phyloP scores from a whole-genome alignment of 2,888 invertebrate genomes.

The Caenorhabditis sulstoni region DNA sequence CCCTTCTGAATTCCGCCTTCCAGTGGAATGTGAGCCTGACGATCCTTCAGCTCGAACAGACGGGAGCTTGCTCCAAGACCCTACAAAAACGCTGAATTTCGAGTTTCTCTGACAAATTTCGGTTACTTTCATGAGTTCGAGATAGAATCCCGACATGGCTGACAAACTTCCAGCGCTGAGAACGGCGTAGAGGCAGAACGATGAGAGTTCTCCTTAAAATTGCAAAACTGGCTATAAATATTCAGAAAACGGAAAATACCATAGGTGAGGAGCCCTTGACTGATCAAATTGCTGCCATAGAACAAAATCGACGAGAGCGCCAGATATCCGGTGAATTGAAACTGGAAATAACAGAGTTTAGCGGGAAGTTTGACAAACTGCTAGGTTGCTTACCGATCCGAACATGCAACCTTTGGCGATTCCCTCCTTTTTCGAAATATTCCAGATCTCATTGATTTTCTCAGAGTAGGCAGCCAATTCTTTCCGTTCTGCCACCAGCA shows the following conservation, averaged over 20 bases:
- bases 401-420: slow-evolving; percentile 92
- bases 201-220: slow-evolving; percentile 89
- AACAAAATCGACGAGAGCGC: slow-evolving; percentile 78
- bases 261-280: slow-evolving; percentile 77
- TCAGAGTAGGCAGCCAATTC: slow-evolving; percentile 84
- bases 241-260: slow-evolving; percentile 52
- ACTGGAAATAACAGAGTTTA: slow-evolving; percentile 58
- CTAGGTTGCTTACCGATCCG: slow-evolving; percentile 85
- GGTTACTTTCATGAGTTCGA: slow-evolving; percentile 90
- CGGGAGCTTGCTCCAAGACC: slow-evolving; percentile 93
- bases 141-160: slow-evolving; percentile 90
- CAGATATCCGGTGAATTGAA: slow-evolving; percentile 79
- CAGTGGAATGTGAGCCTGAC: slow-evolving; percentile 87
- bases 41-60: slow-evolving; percentile 92
- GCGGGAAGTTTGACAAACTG: not conserved
- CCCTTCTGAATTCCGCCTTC: slow-evolving; percentile 82
- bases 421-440: slow-evolving; percentile 90
- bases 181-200: slow-evolving; percentile 92
- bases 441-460: slow-evolving; percentile 87
- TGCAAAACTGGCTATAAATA: not conserved
- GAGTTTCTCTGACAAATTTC: not conserved
- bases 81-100: slow-evolving; percentile 20
- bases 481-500: slow-evolving; percentile 90
- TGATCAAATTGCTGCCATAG: slow-evolving; percentile 78
- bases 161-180: slow-evolving; percentile 76